These are phyloP conservation scores for Zygothrica quintamaculata DNA, from an alignment of 2,888 invertebrate genomes.

Conservation along the genomic window DNA sequence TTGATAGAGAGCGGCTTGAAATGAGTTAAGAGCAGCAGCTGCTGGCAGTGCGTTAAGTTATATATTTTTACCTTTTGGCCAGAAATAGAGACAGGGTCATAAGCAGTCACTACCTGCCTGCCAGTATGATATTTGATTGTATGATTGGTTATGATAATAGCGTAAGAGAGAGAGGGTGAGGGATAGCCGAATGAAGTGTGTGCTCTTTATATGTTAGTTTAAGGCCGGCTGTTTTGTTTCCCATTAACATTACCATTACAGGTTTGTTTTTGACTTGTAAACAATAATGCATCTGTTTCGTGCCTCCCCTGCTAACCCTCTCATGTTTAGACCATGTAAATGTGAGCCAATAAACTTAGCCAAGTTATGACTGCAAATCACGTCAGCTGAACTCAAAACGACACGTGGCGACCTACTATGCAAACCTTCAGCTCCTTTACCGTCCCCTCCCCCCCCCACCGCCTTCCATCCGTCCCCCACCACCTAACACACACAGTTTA, in stretches of 20 bases:
- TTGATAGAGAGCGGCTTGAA: slow-evolving; percentile 10
- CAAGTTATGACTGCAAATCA: slow-evolving; percentile 74
- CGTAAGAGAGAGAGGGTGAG: no score
- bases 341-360: slow-evolving; percentile 61
- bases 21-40: slow-evolving; percentile 38
- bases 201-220: slow-evolving; percentile 11
- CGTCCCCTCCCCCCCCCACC: background rate
- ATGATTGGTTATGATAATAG: no score
- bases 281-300: slow-evolving; percentile 49
- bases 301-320: background rate
- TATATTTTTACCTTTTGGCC: slow-evolving; percentile 21
- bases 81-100: slow-evolving; percentile 31
- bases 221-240: slow-evolving; percentile 34
- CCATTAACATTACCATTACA: slow-evolving; percentile 44
- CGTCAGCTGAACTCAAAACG: slow-evolving; percentile 53
- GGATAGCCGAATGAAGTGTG: background rate
- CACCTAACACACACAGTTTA: no score
- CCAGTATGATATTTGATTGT: slow-evolving; percentile 18
- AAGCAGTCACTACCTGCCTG: slow-evolving; percentile 23
- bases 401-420: slow-evolving; percentile 68
- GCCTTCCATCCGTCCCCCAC: no score
- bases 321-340: slow-evolving; percentile 63
- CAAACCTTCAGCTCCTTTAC: slow-evolving; percentile 6
- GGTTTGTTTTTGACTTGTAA: slow-evolving; percentile 74
- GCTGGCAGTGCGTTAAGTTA: slow-evolving; percentile 43